phyloP scores from a whole-genome alignment of 2,888 invertebrate genomes.

The Chironomus tentans region DNA sequence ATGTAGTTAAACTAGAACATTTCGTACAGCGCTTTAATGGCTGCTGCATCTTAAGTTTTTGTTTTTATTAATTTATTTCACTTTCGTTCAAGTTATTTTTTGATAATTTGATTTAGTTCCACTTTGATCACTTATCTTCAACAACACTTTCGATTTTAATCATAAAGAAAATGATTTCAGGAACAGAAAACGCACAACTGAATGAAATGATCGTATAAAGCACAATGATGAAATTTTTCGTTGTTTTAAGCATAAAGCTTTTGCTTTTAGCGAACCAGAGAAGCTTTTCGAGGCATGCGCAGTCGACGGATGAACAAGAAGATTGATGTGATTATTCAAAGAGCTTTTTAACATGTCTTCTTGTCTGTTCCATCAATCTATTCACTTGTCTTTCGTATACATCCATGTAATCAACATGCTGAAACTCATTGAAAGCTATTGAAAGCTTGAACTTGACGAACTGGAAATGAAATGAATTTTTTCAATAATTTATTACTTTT shows the following conservation, averaged over 20 bases:
- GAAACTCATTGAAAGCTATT: too few species aligned
- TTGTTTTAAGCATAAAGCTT: not conserved
- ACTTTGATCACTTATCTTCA: not conserved
- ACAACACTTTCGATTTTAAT: not conserved
- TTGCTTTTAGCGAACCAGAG: not conserved
- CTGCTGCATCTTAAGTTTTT: slow-evolving; percentile 35
- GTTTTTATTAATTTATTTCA: not conserved
- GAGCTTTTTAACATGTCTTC: not conserved
- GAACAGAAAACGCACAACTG: too few species aligned
- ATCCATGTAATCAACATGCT: too few species aligned
- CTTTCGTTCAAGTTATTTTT: not conserved
- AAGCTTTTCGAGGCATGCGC: not conserved
- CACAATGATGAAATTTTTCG: not conserved
- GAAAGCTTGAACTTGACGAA: too few species aligned
- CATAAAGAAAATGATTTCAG: not conserved
- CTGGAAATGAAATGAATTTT: too few species aligned
- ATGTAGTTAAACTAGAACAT: slow-evolving; percentile 42
- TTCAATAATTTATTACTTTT: too few species aligned
- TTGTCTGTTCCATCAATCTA: not conserved
- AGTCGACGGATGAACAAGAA: too few species aligned
- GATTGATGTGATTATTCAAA: too few species aligned
- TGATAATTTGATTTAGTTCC: not conserved
- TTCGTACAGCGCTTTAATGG: slow-evolving; percentile 35
- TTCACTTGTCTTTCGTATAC: not conserved
- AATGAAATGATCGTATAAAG: not conserved